Evolutionary conservation across 2,113 vertebrate genomes (phyloP).

Genomic region (Paradisaea rubra): DNA sequence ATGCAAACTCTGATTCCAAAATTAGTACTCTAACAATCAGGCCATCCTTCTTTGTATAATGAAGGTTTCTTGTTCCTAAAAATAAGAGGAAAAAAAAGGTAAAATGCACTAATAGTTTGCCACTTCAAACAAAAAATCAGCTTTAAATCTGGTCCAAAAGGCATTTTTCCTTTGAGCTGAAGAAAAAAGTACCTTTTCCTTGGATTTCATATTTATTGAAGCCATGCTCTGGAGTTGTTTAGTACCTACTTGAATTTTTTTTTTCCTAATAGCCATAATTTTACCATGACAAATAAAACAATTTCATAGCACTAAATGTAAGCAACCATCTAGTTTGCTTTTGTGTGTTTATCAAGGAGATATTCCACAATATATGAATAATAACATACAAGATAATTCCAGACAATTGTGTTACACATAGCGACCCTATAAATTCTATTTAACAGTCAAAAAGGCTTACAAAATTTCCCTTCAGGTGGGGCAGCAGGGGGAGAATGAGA

Average conservation of each 20-base stretch:
- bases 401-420: neutral
- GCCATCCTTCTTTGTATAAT: neutral
- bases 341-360: neutral
- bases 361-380: neutral
- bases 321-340: neutral
- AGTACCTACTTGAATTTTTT: neutral
- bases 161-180: neutral
- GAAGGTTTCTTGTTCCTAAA: conserved; percentile 22
- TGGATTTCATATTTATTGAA: neutral
- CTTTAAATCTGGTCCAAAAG: neutral
- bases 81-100: neutral
- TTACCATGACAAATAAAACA: neutral
- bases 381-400: neutral
- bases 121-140: neutral
- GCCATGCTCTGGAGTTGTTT: neutral
- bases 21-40: neutral
- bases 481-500: neutral
- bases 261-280: neutral
- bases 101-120: conserved; percentile 2
- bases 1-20: neutral
- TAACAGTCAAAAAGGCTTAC: neutral
- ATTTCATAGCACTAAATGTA: neutral
- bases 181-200: neutral
- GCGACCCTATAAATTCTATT: neutral
- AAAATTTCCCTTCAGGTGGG: neutral